These are phyloP conservation scores for Procambarus clarkii DNA, from an alignment of 1,140 invertebrate genomes.

Conservation along the genomic window DNA sequence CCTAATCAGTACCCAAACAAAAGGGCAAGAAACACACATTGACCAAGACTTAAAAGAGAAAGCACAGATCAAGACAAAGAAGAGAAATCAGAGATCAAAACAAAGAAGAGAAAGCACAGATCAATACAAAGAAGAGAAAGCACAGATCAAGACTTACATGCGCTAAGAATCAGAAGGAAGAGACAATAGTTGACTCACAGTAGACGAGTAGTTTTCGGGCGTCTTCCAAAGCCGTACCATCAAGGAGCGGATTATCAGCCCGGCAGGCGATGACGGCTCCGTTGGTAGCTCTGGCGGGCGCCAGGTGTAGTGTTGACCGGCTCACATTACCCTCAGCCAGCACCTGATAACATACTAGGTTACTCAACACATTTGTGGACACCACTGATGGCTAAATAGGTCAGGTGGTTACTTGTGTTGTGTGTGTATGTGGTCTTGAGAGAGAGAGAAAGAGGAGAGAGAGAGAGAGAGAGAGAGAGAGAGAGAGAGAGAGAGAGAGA, in stretches of 20 bases:
- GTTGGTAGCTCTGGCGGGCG: slow-evolving; percentile 1
- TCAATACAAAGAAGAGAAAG: background rate
- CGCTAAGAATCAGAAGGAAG: no score
- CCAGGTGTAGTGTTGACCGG: slow-evolving; percentile 24
- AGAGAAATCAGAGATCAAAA: background rate
- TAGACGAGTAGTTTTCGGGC: slow-evolving; percentile 18
- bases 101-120: background rate
- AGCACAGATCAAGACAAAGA: background rate
- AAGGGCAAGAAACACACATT: no score
- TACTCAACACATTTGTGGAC: background rate
- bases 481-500: no score
- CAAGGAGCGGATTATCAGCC: slow-evolving; percentile 3
- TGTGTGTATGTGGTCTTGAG: background rate
- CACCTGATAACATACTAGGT: background rate
- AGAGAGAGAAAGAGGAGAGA: no score
- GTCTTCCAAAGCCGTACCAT: slow-evolving; percentile 24
- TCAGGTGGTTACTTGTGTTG: background rate
- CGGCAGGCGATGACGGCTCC: slow-evolving; percentile 22
- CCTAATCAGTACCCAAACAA: no score
- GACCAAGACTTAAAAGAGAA: background rate
- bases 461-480: no score
- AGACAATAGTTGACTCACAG: slow-evolving; percentile 8
- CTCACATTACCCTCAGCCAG: slow-evolving; percentile 26
- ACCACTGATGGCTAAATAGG: no score
- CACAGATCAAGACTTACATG: no score